Percentiles rank a stretch among this genome's conserved stretches.
Evolutionary conservation across 2,113 vertebrate species (phyloP).

Genomic region (Oncorhynchus tshawytscha): DNA sequence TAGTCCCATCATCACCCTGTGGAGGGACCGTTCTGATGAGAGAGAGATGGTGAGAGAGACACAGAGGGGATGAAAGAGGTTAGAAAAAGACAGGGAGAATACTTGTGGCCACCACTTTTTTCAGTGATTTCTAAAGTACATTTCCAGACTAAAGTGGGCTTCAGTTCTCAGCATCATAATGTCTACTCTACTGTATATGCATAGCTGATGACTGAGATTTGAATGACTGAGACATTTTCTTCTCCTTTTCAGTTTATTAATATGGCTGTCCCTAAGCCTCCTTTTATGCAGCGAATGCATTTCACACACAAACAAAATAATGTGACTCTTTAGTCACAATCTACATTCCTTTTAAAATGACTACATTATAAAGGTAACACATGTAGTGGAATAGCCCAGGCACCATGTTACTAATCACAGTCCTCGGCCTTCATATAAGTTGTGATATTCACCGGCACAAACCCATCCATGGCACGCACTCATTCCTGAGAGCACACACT

Average conservation of each 20-base stretch:
- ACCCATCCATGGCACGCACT: neutral
- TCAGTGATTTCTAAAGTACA: neutral
- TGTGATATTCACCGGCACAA: conserved; percentile 6
- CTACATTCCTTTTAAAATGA: neutral
- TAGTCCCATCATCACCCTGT: conserved; percentile 35
- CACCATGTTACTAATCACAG: neutral
- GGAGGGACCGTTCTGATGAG: conserved; percentile 7
- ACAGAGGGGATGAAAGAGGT: too few species aligned
- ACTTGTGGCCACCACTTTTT: conserved; percentile 22
- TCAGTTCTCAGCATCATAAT: too few species aligned
- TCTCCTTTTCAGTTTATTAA: too few species aligned
- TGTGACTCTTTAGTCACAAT: conserved; percentile 10
- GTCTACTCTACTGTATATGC: too few species aligned
- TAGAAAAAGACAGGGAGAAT: conserved; percentile 11
- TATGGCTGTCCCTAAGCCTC: too few species aligned
- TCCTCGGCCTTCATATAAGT: neutral
- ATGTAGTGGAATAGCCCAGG: too few species aligned
- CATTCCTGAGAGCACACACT: neutral
- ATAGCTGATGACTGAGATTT: too few species aligned
- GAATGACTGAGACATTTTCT: too few species aligned
- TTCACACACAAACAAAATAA: conserved; percentile 2
- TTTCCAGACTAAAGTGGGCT: too few species aligned
- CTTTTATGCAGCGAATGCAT: too few species aligned
- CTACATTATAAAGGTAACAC: too few species aligned
- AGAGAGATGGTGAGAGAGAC: neutral